phyloP scores from a whole-genome alignment of 2,797 vertebrate genomes.

The Myotis daubentonii region DNA sequence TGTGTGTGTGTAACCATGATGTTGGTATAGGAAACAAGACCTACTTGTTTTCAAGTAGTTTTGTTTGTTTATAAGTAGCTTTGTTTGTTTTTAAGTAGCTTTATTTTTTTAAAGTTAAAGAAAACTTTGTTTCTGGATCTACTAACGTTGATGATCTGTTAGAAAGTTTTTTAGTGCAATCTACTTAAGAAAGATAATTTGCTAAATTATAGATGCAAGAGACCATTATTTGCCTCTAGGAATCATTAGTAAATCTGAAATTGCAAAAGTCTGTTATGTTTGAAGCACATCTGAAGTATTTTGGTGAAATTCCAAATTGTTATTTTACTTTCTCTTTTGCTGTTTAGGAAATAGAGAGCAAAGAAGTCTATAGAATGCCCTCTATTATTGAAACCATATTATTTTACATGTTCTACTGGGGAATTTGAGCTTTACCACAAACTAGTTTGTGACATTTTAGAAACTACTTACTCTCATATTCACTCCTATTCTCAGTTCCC shows the following conservation, averaged over 20 bases:
- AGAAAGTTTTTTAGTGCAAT: neutral
- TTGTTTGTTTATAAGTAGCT: conserved; percentile 35
- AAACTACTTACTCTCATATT: neutral
- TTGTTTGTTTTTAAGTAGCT: conserved; percentile 43
- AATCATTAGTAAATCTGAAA: neutral
- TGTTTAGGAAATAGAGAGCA: neutral
- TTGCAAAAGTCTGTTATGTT: neutral
- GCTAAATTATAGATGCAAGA: neutral
- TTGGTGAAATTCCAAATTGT: neutral
- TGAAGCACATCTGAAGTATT: neutral
- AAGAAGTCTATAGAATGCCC: neutral
- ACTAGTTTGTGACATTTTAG: neutral
- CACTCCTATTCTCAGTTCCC: neutral
- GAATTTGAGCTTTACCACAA: neutral
- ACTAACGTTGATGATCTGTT: neutral
- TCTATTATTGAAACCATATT: neutral
- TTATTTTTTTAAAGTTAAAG: neutral
- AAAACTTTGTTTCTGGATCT: neutral
- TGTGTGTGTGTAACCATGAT: neutral
- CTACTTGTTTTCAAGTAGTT: conserved; percentile 38
- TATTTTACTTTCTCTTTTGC: neutral
- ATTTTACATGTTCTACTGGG: neutral
- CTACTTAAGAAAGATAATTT: neutral
- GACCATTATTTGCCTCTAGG: neutral
- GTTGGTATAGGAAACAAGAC: neutral